phyloP scores from a whole-genome alignment of 2,888 invertebrate species.

The Platynereis dumerilii region DNA sequence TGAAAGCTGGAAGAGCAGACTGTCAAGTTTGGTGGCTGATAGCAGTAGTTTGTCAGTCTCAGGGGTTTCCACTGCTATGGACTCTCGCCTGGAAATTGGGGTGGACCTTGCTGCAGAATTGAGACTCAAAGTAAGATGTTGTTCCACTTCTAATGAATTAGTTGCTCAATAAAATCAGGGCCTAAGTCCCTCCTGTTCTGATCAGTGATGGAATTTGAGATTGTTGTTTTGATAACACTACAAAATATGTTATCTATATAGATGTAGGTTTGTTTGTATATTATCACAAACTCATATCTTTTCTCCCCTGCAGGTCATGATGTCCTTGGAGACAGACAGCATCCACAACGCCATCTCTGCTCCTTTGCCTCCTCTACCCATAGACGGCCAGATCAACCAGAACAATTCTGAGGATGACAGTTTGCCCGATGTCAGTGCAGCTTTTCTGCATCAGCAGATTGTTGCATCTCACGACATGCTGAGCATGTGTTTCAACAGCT shows the following conservation, averaged over 20 bases:
- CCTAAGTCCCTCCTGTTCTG: too few relatives aligned
- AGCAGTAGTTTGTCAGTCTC: conserved; percentile 37
- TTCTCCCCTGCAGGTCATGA: conserved; percentile 67
- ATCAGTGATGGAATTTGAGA: too few relatives aligned
- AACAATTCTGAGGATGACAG: conserved; percentile 3
- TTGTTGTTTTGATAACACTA: too few relatives aligned
- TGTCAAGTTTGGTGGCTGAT: conserved; percentile 34
- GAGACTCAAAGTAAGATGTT: conserved; percentile 67
- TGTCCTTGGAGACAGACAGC: conserved; percentile 73
- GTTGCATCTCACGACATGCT: conserved; percentile 68
- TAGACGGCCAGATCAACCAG: not conserved
- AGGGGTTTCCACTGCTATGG: conserved; percentile 71
- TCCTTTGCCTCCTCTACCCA: conserved; percentile 47
- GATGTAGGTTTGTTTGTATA: too few relatives aligned
- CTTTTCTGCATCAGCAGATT: conserved; percentile 26
- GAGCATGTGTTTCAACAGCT: conserved; percentile 73
- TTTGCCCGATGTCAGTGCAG: conserved; percentile 14
- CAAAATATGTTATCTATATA: too few relatives aligned
- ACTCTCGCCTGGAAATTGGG: conserved; percentile 80
- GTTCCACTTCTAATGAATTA: too few relatives aligned
- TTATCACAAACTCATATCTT: not conserved
- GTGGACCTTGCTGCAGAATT: conserved; percentile 81
- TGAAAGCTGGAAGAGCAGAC: conserved; percentile 39
- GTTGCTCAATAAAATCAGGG: too few relatives aligned
- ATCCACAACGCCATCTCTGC: conserved; percentile 68